Evolutionary conservation across 2,797 vertebrate genomes (phyloP), one percentile per base, ranked within the genome.

Genomic region (Nothura maculosa): DNA sequence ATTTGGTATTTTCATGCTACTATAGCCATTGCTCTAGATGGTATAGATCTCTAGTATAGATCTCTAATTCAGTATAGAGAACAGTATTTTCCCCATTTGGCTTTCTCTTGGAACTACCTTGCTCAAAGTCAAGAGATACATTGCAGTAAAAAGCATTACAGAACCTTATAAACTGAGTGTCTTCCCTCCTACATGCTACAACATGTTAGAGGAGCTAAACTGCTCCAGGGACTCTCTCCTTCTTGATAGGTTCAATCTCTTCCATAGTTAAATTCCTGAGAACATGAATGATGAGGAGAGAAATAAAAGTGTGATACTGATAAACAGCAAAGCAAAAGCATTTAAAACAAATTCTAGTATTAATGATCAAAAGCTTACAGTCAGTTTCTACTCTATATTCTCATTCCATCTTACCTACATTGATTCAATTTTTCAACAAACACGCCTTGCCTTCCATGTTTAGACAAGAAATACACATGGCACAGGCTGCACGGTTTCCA

Each of bases 401-500:
- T 68, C 6, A 0, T 38, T 72, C 55, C 7, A 47, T n/a, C 27
- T 62, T 36, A 19, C 30, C 24, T 52, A 18, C 19, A 43, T 3
- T n/a, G 30, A 30, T 47, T 68, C 54, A 64, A 48, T 9, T 87
- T 84, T 24, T 89, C 19, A 61, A 52, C 11, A 61, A 84, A 86
- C 55, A 13, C 12, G 61, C 13, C 17, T 70, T 42, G n/a, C 74
- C 55, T 67, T 75, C 70, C 30, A 57, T 0, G 1, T 0, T 2
- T 3, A 42, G 19, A 63, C 18, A 55, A 67, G 16, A 43, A 68
- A 15, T 2, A 7, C 8, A 38, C 0, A 0, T 30, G 8, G 24
- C 45, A 75, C 17, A 73, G 43, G 7, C 15, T 68, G 24, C 9
- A 68, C 0, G 0, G 22, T 54, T 82, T 81, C 22, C 60, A 73